Evolutionary conservation across 2,113 vertebrate species (phyloP).

Genomic region (Pan troglodytes): NHGRI_mPanTro3-v2.1_pri NC_072403.2:112290001-112290500

Average conservation of each 20-base stretch:
- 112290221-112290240: slow-evolving; percentile 80
- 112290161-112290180: slow-evolving; percentile 74
- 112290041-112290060: slow-evolving; percentile 87
- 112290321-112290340: slow-evolving; percentile 83
- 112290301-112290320: slow-evolving; percentile 86
- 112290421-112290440: slow-evolving; percentile 55
- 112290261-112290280: slow-evolving; percentile 88
- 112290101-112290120: slow-evolving; percentile 80
- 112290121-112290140: slow-evolving; percentile 75
- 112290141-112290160: slow-evolving; percentile 72
- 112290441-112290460: slow-evolving; percentile 32
- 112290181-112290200: slow-evolving; percentile 83
- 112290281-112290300: slow-evolving; percentile 85
- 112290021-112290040: slow-evolving; percentile 84
- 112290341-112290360: slow-evolving; percentile 85
- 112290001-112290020: slow-evolving; percentile 79
- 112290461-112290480: not conserved
- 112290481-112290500: not conserved
- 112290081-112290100: slow-evolving; percentile 77
- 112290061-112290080: slow-evolving; percentile 70
- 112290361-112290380: slow-evolving; percentile 73
- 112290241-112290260: slow-evolving; percentile 81
- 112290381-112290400: slow-evolving; percentile 76
- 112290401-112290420: slow-evolving; percentile 57
- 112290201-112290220: slow-evolving; percentile 84